Base-by-base conservation (phyloP, 2,888 invertebrate genomes). In the Aricia artaxerxes region DNA sequence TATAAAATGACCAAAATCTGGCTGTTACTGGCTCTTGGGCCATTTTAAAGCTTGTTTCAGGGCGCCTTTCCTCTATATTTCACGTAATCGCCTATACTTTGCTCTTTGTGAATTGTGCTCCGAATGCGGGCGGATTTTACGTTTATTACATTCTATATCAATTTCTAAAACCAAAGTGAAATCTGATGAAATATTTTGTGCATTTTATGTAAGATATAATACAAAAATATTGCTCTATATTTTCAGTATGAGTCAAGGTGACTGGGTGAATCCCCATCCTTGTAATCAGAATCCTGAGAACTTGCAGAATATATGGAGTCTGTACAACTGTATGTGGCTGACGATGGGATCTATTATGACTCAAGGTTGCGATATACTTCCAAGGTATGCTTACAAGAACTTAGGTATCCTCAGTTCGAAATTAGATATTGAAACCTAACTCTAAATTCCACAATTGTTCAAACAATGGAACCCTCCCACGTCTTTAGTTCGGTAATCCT, bases 231-330 rank as follows among this genome's bases (percentile, higher is more conserved):
- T 40, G 75, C 61, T 73, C 40, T 64, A 16, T 38, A 24, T 73
- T 90, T 92, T 78, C 87, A 97, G 98, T 88, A 96, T 97, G 95
- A 97, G 98, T 81, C 98, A 99, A 24, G 97, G 96, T 79, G 99
- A 99, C 89, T 98, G 98, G 98, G 97, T 98, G 82, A 98, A 98
- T 92, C 97, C 98, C 24, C 98, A 99, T 90, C 98, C 98, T 0
- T 98, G 98, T 89, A 97, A 97, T 86, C 95, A 96, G 80, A 97
- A 97, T 87, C 96, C 97, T 73, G 97, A 97, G 84, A 97, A 97
- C 85, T 94, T 98, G 78, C 97, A 98, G 90, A 99, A 99, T 88
- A 97, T 97, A 84, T 98, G 98, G 96, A 97, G 95, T 84, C 92
- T 97, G 83, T 95, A 96, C 91, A 99, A 99, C 89, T 97, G 98